phyloP scores from a whole-genome alignment of 1,140 invertebrate genomes.

The Drosophila melanogaster region DNA sequence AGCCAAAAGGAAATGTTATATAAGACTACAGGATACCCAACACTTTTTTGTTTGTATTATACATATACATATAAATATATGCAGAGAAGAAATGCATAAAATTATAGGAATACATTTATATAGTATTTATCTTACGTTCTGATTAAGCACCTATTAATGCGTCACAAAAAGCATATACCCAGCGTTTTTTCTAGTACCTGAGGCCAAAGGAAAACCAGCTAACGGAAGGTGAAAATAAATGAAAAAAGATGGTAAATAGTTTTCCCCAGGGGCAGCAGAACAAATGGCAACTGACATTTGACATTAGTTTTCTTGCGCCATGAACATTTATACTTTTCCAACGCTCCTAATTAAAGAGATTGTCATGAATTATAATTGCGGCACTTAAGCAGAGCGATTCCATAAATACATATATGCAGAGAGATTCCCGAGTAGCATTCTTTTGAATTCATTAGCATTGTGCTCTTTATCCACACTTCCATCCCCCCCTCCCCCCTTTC shows the following conservation, averaged over 20 bases:
- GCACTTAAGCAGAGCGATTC: slow-evolving; percentile 21
- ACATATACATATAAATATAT: too few relatives aligned
- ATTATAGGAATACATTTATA: too few relatives aligned
- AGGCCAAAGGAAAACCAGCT: background rate
- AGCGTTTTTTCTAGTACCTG: background rate
- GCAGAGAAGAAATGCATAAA: too few relatives aligned
- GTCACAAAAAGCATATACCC: background rate
- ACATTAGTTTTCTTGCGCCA: slow-evolving; percentile 46
- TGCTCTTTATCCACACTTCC: background rate
- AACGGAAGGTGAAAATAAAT: slow-evolving; percentile 37
- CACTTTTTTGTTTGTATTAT: too few relatives aligned
- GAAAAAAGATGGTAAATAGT: slow-evolving; percentile 52
- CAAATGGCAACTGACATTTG: slow-evolving; percentile 54
- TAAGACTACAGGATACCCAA: background rate
- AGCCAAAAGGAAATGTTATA: background rate
- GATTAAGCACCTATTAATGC: background rate
- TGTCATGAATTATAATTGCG: slow-evolving; percentile 41
- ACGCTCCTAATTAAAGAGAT: slow-evolving; percentile 39
- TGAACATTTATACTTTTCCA: slow-evolving; percentile 23
- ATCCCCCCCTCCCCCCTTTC: too few relatives aligned
- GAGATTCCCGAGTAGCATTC: background rate
- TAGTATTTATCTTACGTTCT: background rate
- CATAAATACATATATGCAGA: slow-evolving; percentile 7
- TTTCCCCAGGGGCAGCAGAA: slow-evolving; percentile 19
- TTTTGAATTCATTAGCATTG: background rate